These are phyloP conservation scores for Drosophila maculinotata DNA, from an alignment of 2,888 invertebrate genomes.

Conservation along the genomic window DNA sequence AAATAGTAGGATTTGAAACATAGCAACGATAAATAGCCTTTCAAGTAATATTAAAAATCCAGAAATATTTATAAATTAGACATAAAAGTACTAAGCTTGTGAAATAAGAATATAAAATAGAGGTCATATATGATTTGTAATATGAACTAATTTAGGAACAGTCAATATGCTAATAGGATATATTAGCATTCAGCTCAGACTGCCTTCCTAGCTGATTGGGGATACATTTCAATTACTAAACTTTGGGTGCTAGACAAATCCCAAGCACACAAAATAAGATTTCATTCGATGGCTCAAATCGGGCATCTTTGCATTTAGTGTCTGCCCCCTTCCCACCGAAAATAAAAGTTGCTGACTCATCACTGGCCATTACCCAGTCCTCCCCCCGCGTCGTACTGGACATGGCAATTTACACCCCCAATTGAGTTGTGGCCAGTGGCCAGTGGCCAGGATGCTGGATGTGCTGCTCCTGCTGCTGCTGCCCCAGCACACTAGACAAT, in stretches of 20 bases:
- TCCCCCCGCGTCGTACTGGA: not conserved
- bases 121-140: not conserved
- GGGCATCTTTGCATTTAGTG: conserved; percentile 11
- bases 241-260: conserved; percentile 6
- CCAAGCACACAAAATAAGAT: conserved; percentile 23
- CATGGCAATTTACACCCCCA: conserved; percentile 38
- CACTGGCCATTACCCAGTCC: conserved; percentile 26
- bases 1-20: too few species aligned
- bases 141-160: not conserved
- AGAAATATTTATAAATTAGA: too few species aligned
- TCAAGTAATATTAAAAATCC: too few species aligned
- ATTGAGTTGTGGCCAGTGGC: conserved; percentile 47
- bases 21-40: too few species aligned
- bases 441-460: too few species aligned
- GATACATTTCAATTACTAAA: conserved; percentile 43
- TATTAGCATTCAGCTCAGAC: conserved; percentile 17
- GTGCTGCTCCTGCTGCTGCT: not conserved
- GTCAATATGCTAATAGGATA: conserved; percentile 15
- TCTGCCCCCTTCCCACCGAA: not conserved
- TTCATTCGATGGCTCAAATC: conserved; percentile 22
- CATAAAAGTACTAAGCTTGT: too few species aligned
- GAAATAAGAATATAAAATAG: too few species aligned
- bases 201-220: conserved; percentile 23
- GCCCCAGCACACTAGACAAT: conserved; percentile 59
- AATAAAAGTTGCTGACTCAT: conserved; percentile 41